phyloP scores from a whole-genome alignment of 2,113 vertebrate species.

The Gambusia holbrooki region DNA sequence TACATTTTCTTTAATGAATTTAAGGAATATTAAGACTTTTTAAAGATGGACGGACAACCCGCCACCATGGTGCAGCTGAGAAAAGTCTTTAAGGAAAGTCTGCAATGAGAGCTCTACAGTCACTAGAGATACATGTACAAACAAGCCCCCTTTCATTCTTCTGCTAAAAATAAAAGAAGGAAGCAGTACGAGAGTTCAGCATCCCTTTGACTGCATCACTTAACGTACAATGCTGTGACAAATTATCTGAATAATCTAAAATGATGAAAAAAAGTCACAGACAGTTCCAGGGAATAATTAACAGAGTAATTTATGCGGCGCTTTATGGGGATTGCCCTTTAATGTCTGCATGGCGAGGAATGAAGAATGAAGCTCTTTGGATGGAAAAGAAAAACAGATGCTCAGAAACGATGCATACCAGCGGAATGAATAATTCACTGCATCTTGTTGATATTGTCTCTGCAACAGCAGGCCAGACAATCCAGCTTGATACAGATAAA shows the following conservation, averaged over 20 bases:
- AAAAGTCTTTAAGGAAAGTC: no score
- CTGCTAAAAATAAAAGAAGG: not conserved
- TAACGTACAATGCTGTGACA: constrained; percentile 5
- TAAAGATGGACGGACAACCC: no score
- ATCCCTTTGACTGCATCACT: not conserved
- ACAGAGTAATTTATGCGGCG: constrained; percentile 28
- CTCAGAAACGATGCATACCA: constrained; percentile 43
- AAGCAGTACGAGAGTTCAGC: not conserved
- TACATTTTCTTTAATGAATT: no score
- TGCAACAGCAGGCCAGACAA: constrained; percentile 1
- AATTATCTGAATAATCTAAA: constrained; percentile 38
- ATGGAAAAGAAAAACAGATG: constrained; percentile 59
- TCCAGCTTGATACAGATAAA: constrained; percentile 24
- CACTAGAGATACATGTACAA: not conserved
- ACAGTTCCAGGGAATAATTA: constrained; percentile 38
- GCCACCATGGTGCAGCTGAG: no score
- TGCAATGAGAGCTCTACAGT: not conserved
- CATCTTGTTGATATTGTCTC: constrained; percentile 36
- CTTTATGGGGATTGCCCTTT: constrained; percentile 49
- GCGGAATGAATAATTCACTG: constrained; percentile 58
- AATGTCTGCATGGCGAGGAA: constrained; percentile 39
- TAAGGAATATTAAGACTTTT: no score
- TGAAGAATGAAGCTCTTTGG: constrained; percentile 56
- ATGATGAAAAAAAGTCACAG: constrained; percentile 15
- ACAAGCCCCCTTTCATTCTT: not conserved